Base-by-base conservation (phyloP, 1,140 invertebrate genomes). In the Drosophila suzukii region DNA sequence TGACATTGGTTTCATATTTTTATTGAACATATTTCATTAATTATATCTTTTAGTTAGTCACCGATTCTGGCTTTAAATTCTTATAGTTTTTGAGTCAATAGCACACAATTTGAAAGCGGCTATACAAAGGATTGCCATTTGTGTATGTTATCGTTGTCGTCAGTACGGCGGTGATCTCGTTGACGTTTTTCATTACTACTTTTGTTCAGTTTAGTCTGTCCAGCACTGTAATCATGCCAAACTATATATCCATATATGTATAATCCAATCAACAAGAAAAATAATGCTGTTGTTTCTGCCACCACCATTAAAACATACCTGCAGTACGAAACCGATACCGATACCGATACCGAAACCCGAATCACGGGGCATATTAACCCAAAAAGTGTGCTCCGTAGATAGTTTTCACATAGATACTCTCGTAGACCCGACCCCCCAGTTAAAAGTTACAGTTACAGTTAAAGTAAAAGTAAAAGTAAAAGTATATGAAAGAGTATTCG, bases 151-250 rank as follows among this genome's bases (percentile, higher is more conserved):
- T 68, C 78, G 72, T 76, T 60, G 63, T 77, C 63, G 73, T 70
- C 56, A 76, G 75, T 63, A 49, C 80, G 79, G 80, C 80, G 75
- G 79, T 66, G 63, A 85, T 72, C 58, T 76, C 75, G 83, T 86
- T 81, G 84, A 76, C 81, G 77, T 79, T 90, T 90, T 90, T 90
- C 85, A 90, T 90, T 90, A 90, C 85, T 90, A 90, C 85, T 90
- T 90, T 90, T 89, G 81, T 90, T 85, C 82, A 90, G 65, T 82
- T 90, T 90, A 86, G 86, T 86, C 72, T 78, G 43, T 66, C 60
- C 63, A 67, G 65, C 63, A 67, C 63, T 67, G 65, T 24, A 68
- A 70, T 79, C 65, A 67, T 60, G 38, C 56, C 50, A 79, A 58
- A 75, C 53, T 44, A 56, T 47, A 62, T 66, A 30, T 24, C 34